Evolutionary conservation across 2,113 vertebrate species (phyloP), one percentile per base, ranked within the genome.

Genomic region (Nycticryphes semicollaris): DNA sequence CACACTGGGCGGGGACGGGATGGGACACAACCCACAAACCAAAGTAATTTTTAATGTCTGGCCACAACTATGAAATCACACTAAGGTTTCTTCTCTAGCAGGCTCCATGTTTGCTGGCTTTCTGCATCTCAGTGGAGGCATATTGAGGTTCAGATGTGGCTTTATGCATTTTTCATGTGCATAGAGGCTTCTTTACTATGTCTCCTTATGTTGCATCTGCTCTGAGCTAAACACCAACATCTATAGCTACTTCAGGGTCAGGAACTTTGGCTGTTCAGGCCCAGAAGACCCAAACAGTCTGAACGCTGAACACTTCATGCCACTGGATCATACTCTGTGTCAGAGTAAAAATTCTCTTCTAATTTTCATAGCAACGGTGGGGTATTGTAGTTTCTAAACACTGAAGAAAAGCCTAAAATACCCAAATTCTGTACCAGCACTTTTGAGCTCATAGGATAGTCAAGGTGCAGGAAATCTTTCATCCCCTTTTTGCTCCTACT

Each of bases 1-100:
- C 3, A 68, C 2, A 17, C 17, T 45, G 2, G 5, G 4, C 12
- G 13, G 3, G 5, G 16, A n/a, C n/a, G n/a, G n/a, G n/a, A n/a
- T n/a, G n/a, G n/a, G n/a, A n/a, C n/a, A n/a, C 43, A 43, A 43
- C 43, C 43, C 45, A 60, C 12, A 12, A 27, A 31, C 22, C 9
- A 3, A 3, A 3, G 3, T 9, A 1, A 27, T 59, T 80, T 81
- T 79, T 31, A 80, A 63, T 45, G 7, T 37, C 54, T 81, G 59
- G 43, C 35, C 11, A 62, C 5, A 53, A 14, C 27, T 57, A 3
- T 25, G 10, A 37, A 70, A 62, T 57, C 28, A 66, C 91, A 66
- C 1, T 13, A 15, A 14, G 5, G 2, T 68, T 89, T 70, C 24
- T 47, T 56, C 17, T 74, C 31, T 74, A 33, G 54, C 8, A 48